phyloP scores from a whole-genome alignment of 2,113 vertebrate species.

The Balaeniceps rex region DNA sequence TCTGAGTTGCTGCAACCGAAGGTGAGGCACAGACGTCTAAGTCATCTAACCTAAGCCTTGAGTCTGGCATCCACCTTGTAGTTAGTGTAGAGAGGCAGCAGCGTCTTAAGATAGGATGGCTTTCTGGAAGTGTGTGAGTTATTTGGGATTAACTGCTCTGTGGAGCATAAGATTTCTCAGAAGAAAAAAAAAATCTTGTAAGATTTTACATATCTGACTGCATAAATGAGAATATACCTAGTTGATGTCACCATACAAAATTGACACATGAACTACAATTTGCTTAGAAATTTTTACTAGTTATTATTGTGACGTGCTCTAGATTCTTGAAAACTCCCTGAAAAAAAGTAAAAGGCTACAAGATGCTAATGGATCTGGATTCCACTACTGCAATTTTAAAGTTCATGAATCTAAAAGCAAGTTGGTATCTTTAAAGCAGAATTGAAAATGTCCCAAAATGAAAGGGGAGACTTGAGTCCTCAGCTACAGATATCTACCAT shows the following conservation, averaged over 20 bases:
- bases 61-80: neutral
- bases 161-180: neutral
- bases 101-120: accelerated
- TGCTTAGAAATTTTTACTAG: neutral
- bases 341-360: neutral
- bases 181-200: neutral
- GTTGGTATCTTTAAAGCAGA: neutral
- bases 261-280: neutral
- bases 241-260: accelerated
- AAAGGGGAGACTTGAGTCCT: neutral
- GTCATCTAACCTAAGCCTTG: neutral
- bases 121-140: neutral
- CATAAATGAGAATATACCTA: neutral
- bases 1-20: neutral
- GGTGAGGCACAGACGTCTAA: neutral
- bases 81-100: neutral
- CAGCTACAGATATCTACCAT: neutral
- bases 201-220: neutral
- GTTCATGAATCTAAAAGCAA: neutral
- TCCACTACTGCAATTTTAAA: neutral
- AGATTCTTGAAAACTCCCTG: neutral
- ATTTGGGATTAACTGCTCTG: neutral
- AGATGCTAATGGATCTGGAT: neutral
- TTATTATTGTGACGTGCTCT: neutral
- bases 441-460: neutral